Conservation (phyloP, 2,797 vertebrate genomes). For the Phrynocephalus forsythii region DNA sequence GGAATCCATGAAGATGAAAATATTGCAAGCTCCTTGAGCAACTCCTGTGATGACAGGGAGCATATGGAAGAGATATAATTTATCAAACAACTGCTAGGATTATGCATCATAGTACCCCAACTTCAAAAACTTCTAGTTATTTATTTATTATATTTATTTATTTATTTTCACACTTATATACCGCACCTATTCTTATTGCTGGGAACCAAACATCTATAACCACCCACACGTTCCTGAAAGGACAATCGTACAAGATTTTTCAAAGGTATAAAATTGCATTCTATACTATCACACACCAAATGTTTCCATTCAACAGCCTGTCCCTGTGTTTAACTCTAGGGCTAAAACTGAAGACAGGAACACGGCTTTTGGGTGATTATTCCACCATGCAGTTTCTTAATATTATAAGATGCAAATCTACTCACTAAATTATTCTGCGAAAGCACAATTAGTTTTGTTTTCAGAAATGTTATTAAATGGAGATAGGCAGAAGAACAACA, state of each 20-base stretch:
- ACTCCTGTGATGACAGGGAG: too few species aligned
- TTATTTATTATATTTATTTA: too few species aligned
- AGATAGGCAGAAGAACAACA: neutral
- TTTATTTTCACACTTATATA: too few species aligned
- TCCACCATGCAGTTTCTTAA: neutral
- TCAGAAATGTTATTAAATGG: neutral
- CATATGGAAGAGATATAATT: too few species aligned
- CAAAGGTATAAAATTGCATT: constrained; percentile 9
- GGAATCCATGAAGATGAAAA: too few species aligned
- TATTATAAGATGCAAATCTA: neutral
- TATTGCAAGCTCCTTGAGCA: too few species aligned
- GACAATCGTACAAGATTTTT: neutral
- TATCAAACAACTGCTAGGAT: too few species aligned
- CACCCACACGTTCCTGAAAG: neutral
- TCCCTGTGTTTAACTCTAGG: neutral
- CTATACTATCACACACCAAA: neutral
- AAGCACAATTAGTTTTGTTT: neutral
- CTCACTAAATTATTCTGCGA: too few species aligned
- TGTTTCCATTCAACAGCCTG: neutral
- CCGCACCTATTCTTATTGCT: too few species aligned
- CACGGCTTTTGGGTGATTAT: neutral
- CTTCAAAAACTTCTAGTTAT: too few species aligned
- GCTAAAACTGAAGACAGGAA: too few species aligned
- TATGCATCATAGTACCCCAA: too few species aligned
- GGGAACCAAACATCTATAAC: neutral